Evolutionary conservation across 2,888 invertebrate species (phyloP).

Genomic region (Halictus ligatus): DNA sequence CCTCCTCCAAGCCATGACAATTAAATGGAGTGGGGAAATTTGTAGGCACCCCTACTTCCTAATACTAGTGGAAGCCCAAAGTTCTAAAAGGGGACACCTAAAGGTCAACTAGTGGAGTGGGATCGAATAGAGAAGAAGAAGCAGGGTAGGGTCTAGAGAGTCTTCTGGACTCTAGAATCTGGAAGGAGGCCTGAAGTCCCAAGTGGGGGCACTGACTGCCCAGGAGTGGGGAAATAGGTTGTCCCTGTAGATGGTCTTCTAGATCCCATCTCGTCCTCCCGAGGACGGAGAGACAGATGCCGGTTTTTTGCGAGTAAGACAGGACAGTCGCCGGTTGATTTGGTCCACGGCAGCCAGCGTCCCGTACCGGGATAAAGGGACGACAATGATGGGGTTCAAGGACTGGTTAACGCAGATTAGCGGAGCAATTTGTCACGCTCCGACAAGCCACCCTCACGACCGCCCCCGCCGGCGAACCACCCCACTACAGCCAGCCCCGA

Average conservation of each 20-base stretch:
- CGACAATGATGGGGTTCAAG: constrained; percentile 79
- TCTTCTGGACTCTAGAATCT: neutral
- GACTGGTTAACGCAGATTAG: constrained; percentile 83
- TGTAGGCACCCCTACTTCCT: too few species aligned
- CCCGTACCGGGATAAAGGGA: constrained; percentile 78
- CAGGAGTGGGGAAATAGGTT: neutral
- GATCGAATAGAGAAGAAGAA: neutral
- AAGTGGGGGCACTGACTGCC: neutral
- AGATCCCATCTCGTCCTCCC: neutral
- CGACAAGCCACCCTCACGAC: constrained; percentile 76
- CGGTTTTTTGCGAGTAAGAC: neutral
- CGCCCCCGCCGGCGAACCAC: constrained; percentile 40
- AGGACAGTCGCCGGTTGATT: constrained; percentile 58
- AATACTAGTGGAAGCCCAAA: too few species aligned
- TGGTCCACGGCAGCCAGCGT: constrained; percentile 61
- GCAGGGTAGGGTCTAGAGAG: neutral
- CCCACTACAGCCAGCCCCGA: constrained; percentile 38
- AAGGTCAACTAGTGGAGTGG: too few species aligned
- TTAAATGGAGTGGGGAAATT: too few species aligned
- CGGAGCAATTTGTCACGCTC: constrained; percentile 82
- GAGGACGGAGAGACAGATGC: neutral
- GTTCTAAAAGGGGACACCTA: too few species aligned
- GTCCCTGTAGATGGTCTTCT: neutral
- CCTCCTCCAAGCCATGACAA: too few species aligned
- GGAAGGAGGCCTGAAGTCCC: neutral